phyloP scores from a whole-genome alignment of 2,888 invertebrate genomes.

The Entomobrya proxima region DNA sequence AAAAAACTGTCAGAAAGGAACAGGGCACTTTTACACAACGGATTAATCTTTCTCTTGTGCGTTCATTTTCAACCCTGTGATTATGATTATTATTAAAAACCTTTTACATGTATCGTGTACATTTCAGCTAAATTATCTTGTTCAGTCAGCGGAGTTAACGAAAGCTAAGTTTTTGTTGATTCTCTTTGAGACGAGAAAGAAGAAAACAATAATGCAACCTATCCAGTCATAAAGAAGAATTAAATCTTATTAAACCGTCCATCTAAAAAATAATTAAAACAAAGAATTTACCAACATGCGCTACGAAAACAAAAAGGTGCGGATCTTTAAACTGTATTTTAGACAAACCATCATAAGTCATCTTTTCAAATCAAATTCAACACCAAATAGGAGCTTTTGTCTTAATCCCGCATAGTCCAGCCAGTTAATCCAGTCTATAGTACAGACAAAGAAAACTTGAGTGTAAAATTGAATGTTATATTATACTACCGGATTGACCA shows the following conservation, averaged over 20 bases:
- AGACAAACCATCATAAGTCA: not conserved
- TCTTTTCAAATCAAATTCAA: no score
- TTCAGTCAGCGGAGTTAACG: slow-evolving; percentile 7
- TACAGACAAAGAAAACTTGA: not conserved
- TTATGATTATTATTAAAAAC: slow-evolving; percentile 9
- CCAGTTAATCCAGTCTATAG: not conserved
- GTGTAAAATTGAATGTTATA: no score
- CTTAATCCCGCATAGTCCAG: not conserved
- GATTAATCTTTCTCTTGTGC: slow-evolving; percentile 13
- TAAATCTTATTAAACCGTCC: not conserved
- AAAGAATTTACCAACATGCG: not conserved
- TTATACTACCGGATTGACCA: not conserved
- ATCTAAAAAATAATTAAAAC: slow-evolving; percentile 31
- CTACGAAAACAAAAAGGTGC: slow-evolving; percentile 2
- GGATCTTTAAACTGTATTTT: not conserved
- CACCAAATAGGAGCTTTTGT: not conserved
- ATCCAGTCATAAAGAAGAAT: not conserved
- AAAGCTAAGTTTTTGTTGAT: not conserved
- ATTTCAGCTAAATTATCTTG: slow-evolving; percentile 24
- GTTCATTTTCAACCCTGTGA: slow-evolving; percentile 6
- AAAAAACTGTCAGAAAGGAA: slow-evolving; percentile 43
- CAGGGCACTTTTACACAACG: not conserved
- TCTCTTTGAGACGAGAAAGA: no score
- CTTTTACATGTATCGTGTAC: slow-evolving; percentile 3
- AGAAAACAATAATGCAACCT: not conserved